These are phyloP conservation scores for Hypsibius dujardini DNA, from an alignment of 1,140 invertebrate genomes.

Conservation along the genomic window DNA sequence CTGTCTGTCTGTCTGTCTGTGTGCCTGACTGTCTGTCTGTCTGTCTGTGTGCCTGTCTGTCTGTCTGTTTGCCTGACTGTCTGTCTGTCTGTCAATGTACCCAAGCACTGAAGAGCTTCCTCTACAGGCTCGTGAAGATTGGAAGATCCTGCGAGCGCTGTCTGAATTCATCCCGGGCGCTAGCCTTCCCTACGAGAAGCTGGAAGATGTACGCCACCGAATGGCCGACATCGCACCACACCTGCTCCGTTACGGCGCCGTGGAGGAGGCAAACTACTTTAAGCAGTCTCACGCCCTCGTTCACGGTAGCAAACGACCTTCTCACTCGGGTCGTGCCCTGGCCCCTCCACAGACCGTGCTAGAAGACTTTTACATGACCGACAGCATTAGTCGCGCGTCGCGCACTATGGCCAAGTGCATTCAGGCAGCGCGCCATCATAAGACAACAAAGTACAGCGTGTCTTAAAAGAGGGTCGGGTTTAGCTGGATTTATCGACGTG, in stretches of 20 bases:
- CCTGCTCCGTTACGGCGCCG: slow-evolving; percentile 58
- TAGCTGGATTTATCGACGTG: no score
- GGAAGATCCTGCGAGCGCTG: slow-evolving; percentile 88
- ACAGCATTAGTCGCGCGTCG: slow-evolving; percentile 83
- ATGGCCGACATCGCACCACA: slow-evolving; percentile 71
- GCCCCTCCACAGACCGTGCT: slow-evolving; percentile 54
- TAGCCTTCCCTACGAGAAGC: slow-evolving; percentile 69
- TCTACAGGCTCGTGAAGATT: slow-evolving; percentile 89
- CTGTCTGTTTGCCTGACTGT: no score
- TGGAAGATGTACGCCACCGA: slow-evolving; percentile 62
- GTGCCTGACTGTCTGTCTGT: no score
- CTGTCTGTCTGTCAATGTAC: no score
- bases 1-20: no score
- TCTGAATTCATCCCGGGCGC: slow-evolving; percentile 51
- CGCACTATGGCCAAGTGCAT: slow-evolving; percentile 97
- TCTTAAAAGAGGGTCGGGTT: no score
- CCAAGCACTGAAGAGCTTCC: no score
- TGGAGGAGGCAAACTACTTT: slow-evolving; percentile 65
- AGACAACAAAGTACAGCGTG: slow-evolving; percentile 38
- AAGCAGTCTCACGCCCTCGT: slow-evolving; percentile 49
- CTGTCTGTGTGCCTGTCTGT: no score
- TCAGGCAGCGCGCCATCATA: slow-evolving; percentile 63
- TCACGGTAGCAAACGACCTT: slow-evolving; percentile 8
- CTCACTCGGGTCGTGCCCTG: not conserved
- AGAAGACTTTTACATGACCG: slow-evolving; percentile 95